phyloP scores from a whole-genome alignment of 2,888 invertebrate genomes.

The Tipula confusa region DNA sequence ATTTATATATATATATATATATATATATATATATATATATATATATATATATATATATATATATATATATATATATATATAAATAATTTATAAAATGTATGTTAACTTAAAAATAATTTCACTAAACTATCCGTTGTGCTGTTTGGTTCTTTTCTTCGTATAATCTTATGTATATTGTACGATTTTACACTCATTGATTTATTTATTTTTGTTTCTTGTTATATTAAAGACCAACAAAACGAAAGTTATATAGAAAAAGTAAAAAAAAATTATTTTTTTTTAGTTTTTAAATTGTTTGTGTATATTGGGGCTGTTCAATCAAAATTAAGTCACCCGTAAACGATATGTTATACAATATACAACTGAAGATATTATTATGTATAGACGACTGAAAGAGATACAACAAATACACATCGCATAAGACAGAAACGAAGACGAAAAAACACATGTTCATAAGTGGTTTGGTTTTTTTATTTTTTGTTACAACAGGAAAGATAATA shows the following conservation, averaged over 20 bases:
- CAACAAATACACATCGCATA: background rate
- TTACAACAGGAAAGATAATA: background rate
- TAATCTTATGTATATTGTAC: background rate
- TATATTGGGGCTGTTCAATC: background rate
- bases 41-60: too few relatives aligned
- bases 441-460: background rate
- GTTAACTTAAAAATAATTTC: background rate
- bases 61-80: too few relatives aligned
- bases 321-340: background rate
- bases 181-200: background rate
- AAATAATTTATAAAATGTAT: too few relatives aligned
- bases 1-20: too few relatives aligned
- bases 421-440: background rate
- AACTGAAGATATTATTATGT: background rate
- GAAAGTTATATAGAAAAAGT: background rate
- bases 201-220: background rate
- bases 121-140: background rate
- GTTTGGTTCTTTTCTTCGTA: background rate
- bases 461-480: background rate
- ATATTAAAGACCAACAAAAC: background rate
- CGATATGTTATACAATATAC: background rate
- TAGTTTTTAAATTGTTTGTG: background rate
- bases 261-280: background rate
- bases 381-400: background rate
- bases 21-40: too few relatives aligned